phyloP scores from a whole-genome alignment of 2,888 invertebrate genomes.

The Melieria crassipennis region DNA sequence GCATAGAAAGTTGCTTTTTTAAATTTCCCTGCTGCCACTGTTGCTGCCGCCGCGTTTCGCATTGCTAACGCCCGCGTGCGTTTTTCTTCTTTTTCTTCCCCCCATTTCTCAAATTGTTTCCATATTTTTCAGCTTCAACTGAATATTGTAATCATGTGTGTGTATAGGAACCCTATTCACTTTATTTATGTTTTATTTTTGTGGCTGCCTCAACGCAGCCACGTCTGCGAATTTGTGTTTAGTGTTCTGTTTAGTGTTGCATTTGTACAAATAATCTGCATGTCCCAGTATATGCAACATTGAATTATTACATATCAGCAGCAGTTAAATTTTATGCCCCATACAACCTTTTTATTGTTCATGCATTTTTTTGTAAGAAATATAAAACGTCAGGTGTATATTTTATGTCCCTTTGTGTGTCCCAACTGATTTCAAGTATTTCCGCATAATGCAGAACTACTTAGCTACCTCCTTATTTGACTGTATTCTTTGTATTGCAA shows the following conservation, averaged over 20 bases:
- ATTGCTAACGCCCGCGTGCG: not conserved
- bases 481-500: not conserved
- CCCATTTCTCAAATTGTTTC: not conserved
- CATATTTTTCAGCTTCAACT: not conserved
- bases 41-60: not conserved
- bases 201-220: not conserved
- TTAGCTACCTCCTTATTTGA: not conserved
- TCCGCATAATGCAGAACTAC: no score
- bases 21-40: constrained; percentile 21
- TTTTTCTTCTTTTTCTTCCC: not conserved
- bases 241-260: no score
- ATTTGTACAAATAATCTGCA: no score
- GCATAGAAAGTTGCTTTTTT: constrained; percentile 29
- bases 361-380: no score
- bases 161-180: not conserved
- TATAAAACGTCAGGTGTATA: no score
- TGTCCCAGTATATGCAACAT: no score
- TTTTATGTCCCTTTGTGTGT: no score
- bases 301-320: no score
- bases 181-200: not conserved
- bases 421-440: no score
- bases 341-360: no score
- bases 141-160: not conserved
- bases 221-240: not conserved
- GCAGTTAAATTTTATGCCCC: no score